Conservation (phyloP, 1,140 invertebrate genomes). For the Eriosoma lanigerum region DNA sequence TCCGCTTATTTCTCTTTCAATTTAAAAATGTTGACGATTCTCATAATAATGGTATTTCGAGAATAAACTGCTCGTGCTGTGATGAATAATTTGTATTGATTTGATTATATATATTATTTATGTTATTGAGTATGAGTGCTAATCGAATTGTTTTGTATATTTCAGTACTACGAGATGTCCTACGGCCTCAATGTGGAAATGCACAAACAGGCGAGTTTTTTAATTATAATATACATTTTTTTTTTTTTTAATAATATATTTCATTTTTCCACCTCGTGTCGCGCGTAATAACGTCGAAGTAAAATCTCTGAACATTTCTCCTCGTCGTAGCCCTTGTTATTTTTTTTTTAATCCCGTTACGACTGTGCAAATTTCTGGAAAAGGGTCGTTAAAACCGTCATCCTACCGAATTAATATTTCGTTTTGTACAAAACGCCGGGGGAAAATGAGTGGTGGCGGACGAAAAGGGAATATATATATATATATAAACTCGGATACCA, state of each 20-base stretch:
- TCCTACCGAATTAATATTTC: constrained; percentile 48
- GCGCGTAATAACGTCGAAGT: not conserved
- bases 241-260: not conserved
- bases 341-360: constrained; percentile 49
- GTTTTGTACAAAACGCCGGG: constrained; percentile 46
- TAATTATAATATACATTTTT: not conserved
- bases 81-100: not conserved
- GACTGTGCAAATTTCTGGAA: constrained; percentile 42
- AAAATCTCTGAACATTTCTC: constrained; percentile 35
- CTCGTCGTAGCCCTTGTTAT: not conserved
- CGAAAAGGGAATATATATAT: not conserved
- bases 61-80: not conserved
- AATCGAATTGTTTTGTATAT: constrained; percentile 55
- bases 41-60: constrained; percentile 12
- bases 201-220: constrained; percentile 93
- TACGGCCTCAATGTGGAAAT: constrained; percentile 99
- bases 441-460: not conserved
- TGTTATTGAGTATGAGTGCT: not conserved
- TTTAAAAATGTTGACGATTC: too few species aligned
- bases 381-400: constrained; percentile 51
- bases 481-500: not conserved
- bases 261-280: constrained; percentile 1
- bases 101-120: not conserved
- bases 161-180: constrained; percentile 99
- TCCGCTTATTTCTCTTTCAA: too few species aligned